Evolutionary conservation across 2,797 vertebrate species (phyloP).

Genomic region (Channa striata): DNA sequence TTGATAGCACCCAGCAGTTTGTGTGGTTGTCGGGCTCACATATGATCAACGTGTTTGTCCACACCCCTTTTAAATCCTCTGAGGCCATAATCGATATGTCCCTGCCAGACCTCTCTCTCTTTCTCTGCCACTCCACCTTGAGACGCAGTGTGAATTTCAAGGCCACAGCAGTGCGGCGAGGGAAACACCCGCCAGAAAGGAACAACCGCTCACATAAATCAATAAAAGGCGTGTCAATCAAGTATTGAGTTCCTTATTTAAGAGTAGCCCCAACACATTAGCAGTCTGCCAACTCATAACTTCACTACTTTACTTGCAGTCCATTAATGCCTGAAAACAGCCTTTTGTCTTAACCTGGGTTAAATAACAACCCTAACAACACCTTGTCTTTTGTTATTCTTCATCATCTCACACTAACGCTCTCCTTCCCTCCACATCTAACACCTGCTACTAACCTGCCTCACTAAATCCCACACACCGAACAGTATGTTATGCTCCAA

Average conservation of each 20-base stretch:
- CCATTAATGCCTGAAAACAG: slow-evolving; percentile 17
- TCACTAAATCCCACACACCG: not conserved
- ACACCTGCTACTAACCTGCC: slow-evolving; percentile 10
- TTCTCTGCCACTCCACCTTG: slow-evolving; percentile 77
- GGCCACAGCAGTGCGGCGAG: slow-evolving; percentile 53
- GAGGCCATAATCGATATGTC: slow-evolving; percentile 74
- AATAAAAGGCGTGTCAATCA: slow-evolving; percentile 56
- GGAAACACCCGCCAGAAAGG: slow-evolving; percentile 57
- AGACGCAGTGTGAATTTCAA: slow-evolving; percentile 78
- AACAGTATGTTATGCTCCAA: not conserved
- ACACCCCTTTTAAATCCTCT: slow-evolving; percentile 64
- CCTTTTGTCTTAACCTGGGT: slow-evolving; percentile 1
- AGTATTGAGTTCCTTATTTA: slow-evolving; percentile 20
- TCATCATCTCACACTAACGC: not conserved
- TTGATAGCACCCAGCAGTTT: slow-evolving; percentile 47
- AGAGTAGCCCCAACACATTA: slow-evolving; percentile 20
- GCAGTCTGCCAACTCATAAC: slow-evolving; percentile 7
- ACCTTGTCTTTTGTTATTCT: slow-evolving; percentile 13
- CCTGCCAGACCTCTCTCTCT: slow-evolving; percentile 60
- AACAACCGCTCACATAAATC: slow-evolving; percentile 60
- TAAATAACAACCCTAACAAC: not conserved
- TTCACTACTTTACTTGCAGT: slow-evolving; percentile 16
- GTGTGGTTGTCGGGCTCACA: slow-evolving; percentile 58
- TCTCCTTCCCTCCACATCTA: not conserved
- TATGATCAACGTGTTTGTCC: slow-evolving; percentile 69